A percentile compares a stretch with the other conserved stretches of the same genome.
Conservation (phyloP, 1,140 invertebrate genomes). For the Aethina tumida region DNA sequence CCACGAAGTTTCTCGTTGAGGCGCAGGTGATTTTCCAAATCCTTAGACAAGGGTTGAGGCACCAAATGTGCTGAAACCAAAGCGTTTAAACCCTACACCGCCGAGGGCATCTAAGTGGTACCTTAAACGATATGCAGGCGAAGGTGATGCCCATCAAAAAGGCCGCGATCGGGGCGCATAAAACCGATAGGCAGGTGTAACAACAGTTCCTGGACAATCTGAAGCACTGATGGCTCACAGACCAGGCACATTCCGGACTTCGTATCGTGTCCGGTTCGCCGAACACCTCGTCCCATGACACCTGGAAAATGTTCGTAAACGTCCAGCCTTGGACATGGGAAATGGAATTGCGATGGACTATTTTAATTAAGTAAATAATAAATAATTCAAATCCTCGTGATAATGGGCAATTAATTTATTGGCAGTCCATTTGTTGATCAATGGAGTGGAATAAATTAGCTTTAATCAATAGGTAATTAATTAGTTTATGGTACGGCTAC, state of each 20-base stretch:
- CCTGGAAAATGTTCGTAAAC: conserved; percentile 39
- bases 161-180: conserved; percentile 57
- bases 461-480: no score
- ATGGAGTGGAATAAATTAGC: no score
- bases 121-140: conserved; percentile 64
- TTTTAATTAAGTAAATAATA: no score
- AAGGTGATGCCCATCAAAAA: conserved; percentile 60
- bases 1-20: conserved; percentile 45
- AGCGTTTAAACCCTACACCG: conserved; percentile 1
- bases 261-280: conserved; percentile 66
- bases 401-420: no score
- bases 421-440: no score
- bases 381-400: no score
- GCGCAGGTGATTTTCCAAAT: conserved; percentile 58
- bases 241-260: conserved; percentile 67
- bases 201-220: conserved; percentile 55
- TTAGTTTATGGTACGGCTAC: no score
- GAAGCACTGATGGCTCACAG: conserved; percentile 58
- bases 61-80: conserved; percentile 61
- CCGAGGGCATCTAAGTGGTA: conserved; percentile 26
- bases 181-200: conserved; percentile 56
- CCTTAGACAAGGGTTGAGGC: conserved; percentile 51
- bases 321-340: no score
- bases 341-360: no score
- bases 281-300: conserved; percentile 67